Percentiles rank a stretch among this genome's conserved stretches.
Evolutionary conservation across 2,113 vertebrate genomes (phyloP).

Genomic region (Nothoprocta perdicaria): DNA sequence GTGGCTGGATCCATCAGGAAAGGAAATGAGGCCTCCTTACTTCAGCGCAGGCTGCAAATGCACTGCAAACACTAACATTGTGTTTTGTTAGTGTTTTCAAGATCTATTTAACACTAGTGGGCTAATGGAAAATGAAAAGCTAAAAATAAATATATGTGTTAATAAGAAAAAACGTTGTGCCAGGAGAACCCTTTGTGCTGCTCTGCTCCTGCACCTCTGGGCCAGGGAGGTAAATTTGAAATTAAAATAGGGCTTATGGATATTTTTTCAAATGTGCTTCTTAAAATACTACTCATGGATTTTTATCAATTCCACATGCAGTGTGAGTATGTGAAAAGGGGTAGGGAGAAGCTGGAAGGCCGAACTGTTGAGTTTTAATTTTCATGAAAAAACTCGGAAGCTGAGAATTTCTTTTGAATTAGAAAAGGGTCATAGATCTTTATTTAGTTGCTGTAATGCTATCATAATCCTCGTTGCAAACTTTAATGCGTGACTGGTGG

Average conservation of each 20-base stretch:
- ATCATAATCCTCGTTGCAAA: not conserved
- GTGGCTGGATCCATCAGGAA: not conserved
- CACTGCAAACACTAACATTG: not conserved
- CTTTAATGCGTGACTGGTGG: not conserved
- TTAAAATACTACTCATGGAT: not conserved
- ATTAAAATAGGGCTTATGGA: not conserved
- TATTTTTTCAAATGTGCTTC: not conserved
- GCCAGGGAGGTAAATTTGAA: not conserved
- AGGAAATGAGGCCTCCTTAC: not conserved
- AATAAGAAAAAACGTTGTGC: too few relatives aligned
- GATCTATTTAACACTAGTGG: not conserved
- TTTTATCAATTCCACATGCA: not conserved
- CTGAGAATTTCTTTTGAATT: not conserved
- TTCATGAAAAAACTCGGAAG: not conserved
- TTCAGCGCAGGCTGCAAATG: not conserved
- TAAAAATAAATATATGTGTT: not conserved
- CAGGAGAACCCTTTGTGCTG: too few relatives aligned
- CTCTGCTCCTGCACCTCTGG: not conserved
- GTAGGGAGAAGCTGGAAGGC: not conserved
- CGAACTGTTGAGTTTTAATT: too few relatives aligned
- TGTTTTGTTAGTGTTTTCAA: not conserved
- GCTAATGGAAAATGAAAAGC: not conserved
- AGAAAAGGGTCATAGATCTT: not conserved
- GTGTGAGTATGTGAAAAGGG: not conserved
- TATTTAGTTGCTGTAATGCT: not conserved